These are phyloP conservation scores for Lymantria monacha DNA, from an alignment of 2,888 invertebrate genomes.

Conservation along the genomic window DNA sequence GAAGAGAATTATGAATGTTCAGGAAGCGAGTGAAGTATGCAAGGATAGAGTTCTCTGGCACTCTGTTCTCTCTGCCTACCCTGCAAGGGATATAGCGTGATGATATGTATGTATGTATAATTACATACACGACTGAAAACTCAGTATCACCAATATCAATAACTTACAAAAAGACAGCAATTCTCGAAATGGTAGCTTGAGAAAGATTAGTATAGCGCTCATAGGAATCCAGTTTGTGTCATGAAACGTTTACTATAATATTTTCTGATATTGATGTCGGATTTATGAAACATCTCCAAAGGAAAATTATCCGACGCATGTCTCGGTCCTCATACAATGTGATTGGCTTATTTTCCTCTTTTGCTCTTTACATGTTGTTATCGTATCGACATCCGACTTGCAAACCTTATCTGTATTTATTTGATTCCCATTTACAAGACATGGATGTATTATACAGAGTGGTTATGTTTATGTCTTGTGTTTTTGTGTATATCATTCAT, in stretches of 20 bases:
- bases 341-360: conserved; percentile 61
- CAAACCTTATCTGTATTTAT: conserved; percentile 39
- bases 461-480: conserved; percentile 13
- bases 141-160: no score
- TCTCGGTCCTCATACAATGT: conserved; percentile 60
- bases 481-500: conserved; percentile 14
- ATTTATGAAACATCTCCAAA: conserved; percentile 59
- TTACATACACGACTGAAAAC: no score
- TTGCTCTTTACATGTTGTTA: conserved; percentile 64
- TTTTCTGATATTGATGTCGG: conserved; percentile 56
- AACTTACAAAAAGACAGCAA: no score
- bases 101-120: no score
- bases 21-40: no score
- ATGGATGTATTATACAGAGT: conserved; percentile 15
- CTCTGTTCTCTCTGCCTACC: no score
- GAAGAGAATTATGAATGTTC: no score
- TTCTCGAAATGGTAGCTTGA: no score
- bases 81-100: no score
- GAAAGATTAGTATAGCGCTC: no score
- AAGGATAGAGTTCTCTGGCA: no score
- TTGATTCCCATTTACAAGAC: conserved; percentile 23
- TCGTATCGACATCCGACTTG: conserved; percentile 53
- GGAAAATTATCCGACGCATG: conserved; percentile 59
- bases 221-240: no score
- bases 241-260: conserved; percentile 33